Conservation (phyloP, 2,888 invertebrate species). For the Polyommatus icarus region DNA sequence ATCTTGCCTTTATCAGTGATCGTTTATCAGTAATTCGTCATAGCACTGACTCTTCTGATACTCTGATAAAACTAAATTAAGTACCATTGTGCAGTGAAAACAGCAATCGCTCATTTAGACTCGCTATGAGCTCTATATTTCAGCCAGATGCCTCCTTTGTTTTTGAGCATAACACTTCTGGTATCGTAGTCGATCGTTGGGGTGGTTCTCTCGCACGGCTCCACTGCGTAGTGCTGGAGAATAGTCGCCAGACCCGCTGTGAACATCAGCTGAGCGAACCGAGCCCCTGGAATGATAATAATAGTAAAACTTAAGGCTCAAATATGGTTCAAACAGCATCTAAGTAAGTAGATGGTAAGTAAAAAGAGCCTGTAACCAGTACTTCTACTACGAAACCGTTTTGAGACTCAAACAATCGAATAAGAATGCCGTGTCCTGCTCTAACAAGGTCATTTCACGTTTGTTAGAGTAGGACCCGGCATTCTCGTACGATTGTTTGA, state of each 20-base stretch:
- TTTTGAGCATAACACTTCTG: constrained; percentile 72
- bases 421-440: too few species aligned
- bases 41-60: neutral
- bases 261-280: constrained; percentile 69
- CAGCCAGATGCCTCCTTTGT: constrained; percentile 72
- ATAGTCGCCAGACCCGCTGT: constrained; percentile 61
- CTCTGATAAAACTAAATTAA: neutral
- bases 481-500: too few species aligned
- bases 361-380: too few species aligned
- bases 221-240: constrained; percentile 57
- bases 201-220: constrained; percentile 66
- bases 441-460: too few species aligned
- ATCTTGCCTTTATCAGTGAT: neutral
- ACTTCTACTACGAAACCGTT: too few species aligned
- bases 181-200: constrained; percentile 66
- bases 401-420: too few species aligned
- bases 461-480: too few species aligned
- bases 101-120: neutral
- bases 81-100: neutral
- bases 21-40: neutral
- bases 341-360: too few species aligned
- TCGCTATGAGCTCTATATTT: constrained; percentile 50
- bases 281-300: constrained; percentile 58
- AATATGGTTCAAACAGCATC: too few species aligned
- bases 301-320: too few species aligned